Conservation (phyloP, 2,797 vertebrate genomes). For the Synanceia verrucosa region DNA sequence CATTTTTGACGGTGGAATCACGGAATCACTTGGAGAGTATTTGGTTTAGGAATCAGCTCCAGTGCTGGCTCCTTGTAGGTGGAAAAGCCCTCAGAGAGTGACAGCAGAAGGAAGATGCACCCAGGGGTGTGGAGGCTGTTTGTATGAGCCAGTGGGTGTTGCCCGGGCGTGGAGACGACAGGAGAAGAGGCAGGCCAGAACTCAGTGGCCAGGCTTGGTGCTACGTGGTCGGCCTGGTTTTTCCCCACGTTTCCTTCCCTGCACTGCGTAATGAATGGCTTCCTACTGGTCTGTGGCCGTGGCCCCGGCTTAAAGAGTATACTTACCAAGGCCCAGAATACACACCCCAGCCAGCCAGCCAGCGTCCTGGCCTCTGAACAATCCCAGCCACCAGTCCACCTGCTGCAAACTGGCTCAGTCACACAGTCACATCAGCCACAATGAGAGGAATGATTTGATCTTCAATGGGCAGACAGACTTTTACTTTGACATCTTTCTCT, state of each 20-base stretch:
- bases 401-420: slow-evolving; percentile 63
- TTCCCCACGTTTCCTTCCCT: slow-evolving; percentile 80
- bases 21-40: slow-evolving; percentile 34
- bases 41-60: slow-evolving; percentile 31
- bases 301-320: slow-evolving; percentile 82
- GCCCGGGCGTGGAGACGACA: slow-evolving; percentile 72
- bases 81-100: slow-evolving; percentile 48
- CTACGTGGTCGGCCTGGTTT: slow-evolving; percentile 81
- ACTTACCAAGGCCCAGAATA: slow-evolving; percentile 82
- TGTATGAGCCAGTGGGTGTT: slow-evolving; percentile 72
- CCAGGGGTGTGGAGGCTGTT: slow-evolving; percentile 61
- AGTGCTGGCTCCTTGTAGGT: slow-evolving; percentile 21
- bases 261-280: slow-evolving; percentile 84
- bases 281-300: slow-evolving; percentile 82
- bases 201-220: slow-evolving; percentile 76
- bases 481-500: neutral
- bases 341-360: slow-evolving; percentile 66
- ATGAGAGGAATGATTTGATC: slow-evolving; percentile 18
- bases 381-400: slow-evolving; percentile 73
- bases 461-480: slow-evolving; percentile 12
- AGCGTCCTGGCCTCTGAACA: slow-evolving; percentile 64
- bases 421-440: slow-evolving; percentile 48
- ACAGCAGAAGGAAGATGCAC: slow-evolving; percentile 33
- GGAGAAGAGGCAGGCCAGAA: slow-evolving; percentile 64
- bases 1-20: slow-evolving; percentile 17